Evolutionary conservation across 1,140 invertebrate genomes (phyloP).

Genomic region (Drosophila jambulina): DNA sequence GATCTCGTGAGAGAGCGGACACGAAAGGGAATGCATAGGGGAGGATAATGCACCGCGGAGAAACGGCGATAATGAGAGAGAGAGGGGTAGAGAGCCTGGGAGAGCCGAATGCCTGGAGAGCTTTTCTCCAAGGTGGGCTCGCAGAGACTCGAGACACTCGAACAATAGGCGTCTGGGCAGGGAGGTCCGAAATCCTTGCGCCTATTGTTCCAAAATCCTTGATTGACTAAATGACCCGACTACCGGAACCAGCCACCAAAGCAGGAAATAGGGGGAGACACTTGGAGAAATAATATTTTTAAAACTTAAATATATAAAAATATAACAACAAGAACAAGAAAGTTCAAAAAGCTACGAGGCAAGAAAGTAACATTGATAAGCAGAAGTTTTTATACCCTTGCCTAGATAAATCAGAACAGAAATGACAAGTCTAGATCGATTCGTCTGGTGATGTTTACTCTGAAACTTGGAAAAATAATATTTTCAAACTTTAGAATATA

Average conservation of each 20-base stretch:
- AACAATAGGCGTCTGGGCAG: slow-evolving; percentile 52
- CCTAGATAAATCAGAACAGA: not conserved
- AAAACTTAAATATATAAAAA: not conserved
- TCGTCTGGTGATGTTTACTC: not conserved
- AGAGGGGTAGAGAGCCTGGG: not conserved
- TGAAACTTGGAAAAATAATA: no score
- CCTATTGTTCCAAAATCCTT: slow-evolving; percentile 47
- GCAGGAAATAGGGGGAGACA: slow-evolving; percentile 18
- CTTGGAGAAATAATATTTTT: slow-evolving; percentile 5
- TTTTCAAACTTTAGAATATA: not conserved
- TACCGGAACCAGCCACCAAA: slow-evolving; percentile 14
- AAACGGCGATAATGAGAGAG: not conserved
- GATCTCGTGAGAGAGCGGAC: slow-evolving; percentile 20
- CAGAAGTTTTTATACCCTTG: not conserved
- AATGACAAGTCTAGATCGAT: not conserved
- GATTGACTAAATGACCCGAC: slow-evolving; percentile 59
- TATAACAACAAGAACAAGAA: no score
- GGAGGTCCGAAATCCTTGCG: slow-evolving; percentile 17
- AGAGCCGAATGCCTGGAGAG: slow-evolving; percentile 8
- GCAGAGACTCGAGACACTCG: not conserved
- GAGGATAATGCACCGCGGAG: slow-evolving; percentile 32
- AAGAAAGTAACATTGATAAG: not conserved
- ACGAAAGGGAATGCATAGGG: slow-evolving; percentile 39
- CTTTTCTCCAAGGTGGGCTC: slow-evolving; percentile 32
- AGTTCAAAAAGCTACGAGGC: no score